These are phyloP conservation scores for Ylistrum balloti DNA, from an alignment of 1,140 invertebrate genomes.

Conservation along the genomic window DNA sequence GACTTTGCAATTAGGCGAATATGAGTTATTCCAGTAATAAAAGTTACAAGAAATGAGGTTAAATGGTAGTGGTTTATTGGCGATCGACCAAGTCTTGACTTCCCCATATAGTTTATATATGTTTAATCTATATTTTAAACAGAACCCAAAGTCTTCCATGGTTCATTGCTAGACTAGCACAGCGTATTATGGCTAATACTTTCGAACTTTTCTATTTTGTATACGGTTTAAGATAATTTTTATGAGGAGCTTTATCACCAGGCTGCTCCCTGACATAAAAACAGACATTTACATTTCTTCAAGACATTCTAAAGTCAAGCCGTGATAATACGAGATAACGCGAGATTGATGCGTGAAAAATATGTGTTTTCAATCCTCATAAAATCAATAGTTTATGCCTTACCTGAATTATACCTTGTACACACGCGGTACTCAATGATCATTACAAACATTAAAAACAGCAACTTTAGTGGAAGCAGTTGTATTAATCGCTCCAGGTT, in stretches of 20 bases:
- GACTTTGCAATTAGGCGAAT: no score
- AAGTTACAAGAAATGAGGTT: no score
- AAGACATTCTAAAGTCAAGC: not conserved
- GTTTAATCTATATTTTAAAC: no score
- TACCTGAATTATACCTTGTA: not conserved
- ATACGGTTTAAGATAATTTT: not conserved
- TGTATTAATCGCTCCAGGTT: not conserved
- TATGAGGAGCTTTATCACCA: not conserved
- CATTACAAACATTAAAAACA: not conserved
- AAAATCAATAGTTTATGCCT: not conserved
- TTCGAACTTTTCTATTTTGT: no score
- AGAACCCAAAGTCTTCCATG: no score
- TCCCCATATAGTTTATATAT: no score
- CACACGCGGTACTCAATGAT: not conserved
- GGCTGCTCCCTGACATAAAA: not conserved
- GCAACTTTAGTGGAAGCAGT: not conserved
- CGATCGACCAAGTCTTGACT: no score
- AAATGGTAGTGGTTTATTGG: no score
- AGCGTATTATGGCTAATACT: no score
- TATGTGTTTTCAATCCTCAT: not conserved
- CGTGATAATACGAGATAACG: slow-evolving; percentile 26
- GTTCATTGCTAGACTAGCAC: no score
- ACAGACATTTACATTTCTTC: not conserved
- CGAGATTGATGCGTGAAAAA: not conserved
- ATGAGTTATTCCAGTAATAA: no score